A percentile compares a stretch with the other conserved stretches of the same genome.
Evolutionary conservation across 2,797 vertebrate species (phyloP).

Genomic region (Eulemur albifrons): DNA sequence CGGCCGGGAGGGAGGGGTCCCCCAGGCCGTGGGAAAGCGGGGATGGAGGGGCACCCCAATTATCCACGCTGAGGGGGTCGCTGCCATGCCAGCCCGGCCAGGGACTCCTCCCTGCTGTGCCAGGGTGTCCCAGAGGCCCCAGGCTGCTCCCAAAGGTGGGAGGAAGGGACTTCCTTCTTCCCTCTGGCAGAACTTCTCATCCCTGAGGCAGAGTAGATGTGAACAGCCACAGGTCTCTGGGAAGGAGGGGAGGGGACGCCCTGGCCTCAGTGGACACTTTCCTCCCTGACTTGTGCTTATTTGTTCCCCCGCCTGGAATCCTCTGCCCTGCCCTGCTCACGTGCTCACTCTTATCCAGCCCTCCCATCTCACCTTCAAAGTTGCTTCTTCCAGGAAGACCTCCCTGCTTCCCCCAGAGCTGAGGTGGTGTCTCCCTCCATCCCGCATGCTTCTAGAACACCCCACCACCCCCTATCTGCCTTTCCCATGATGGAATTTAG

Average conservation of each 20-base stretch:
- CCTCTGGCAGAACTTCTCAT: not conserved
- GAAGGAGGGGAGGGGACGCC: not conserved
- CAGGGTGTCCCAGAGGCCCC: not conserved
- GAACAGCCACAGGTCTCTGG: not conserved
- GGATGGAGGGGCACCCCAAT: not conserved
- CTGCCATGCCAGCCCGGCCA: not conserved
- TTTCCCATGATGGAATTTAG: not conserved
- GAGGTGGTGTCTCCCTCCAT: too few species aligned
- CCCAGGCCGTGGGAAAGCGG: conserved; percentile 16
- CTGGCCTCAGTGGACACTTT: accelerated
- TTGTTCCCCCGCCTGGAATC: not conserved
- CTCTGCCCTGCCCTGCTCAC: too few species aligned
- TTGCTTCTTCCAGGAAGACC: not conserved
- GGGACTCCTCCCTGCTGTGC: not conserved
- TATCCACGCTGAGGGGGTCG: not conserved
- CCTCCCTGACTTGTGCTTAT: not conserved
- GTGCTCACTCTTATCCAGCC: not conserved
- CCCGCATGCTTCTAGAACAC: not conserved
- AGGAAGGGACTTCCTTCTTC: not conserved
- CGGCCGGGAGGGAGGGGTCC: not conserved
- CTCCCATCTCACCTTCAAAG: accelerated
- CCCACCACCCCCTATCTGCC: too few species aligned
- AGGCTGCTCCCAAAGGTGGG: not conserved
- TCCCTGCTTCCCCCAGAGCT: not conserved
- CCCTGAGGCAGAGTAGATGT: too few species aligned